These are phyloP conservation scores for Bombus cullumanus DNA, from an alignment of 1,140 invertebrate genomes.

Conservation along the genomic window DNA sequence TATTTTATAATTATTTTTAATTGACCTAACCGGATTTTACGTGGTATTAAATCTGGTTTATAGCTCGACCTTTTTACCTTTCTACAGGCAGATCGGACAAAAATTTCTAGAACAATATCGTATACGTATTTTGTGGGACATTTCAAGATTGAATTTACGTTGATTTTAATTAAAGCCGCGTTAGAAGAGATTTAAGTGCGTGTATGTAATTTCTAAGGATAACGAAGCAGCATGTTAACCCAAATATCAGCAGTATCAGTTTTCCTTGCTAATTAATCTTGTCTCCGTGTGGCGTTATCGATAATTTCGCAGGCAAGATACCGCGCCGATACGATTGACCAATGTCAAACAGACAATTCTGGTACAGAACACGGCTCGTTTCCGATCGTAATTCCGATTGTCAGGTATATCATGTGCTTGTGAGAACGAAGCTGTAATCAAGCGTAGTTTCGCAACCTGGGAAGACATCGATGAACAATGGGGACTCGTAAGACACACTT, in stretches of 20 bases:
- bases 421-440: not conserved
- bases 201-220: not conserved
- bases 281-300: slow-evolving; percentile 5
- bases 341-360: not conserved
- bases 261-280: slow-evolving; percentile 11
- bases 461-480: slow-evolving; percentile 60
- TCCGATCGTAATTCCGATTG: slow-evolving; percentile 36
- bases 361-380: not conserved
- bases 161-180: not conserved
- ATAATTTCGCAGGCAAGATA: slow-evolving; percentile 20
- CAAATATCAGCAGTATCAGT: not conserved
- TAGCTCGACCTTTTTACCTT: not conserved
- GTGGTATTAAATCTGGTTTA: not conserved
- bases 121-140: not conserved
- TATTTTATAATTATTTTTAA: not conserved
- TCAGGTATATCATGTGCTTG: not conserved
- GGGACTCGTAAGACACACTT: slow-evolving; percentile 62
- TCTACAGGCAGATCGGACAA: not conserved
- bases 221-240: not conserved
- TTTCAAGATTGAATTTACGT: not conserved
- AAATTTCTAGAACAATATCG: not conserved
- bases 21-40: not conserved
- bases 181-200: not conserved
- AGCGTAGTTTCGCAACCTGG: slow-evolving; percentile 12
- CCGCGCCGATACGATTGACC: slow-evolving; percentile 5